These are phyloP conservation scores for Syngnathoides biaculeatus DNA, from an alignment of 2,113 vertebrate species.

Conservation along the genomic window DNA sequence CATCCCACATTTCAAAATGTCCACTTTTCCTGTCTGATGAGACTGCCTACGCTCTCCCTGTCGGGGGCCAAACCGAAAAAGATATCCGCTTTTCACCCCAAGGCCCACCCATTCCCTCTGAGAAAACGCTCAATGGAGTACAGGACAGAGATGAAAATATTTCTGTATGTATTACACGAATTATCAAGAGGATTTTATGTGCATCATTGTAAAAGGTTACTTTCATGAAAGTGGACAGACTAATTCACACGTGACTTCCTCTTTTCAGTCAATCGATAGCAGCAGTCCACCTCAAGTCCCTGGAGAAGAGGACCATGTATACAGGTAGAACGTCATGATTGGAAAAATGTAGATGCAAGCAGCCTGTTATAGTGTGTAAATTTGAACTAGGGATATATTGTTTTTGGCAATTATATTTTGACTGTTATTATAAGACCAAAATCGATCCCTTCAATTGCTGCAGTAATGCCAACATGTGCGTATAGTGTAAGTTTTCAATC, in stretches of 20 bases:
- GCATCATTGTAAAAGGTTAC: background rate
- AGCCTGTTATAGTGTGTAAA: background rate
- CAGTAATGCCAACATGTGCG: too few relatives aligned
- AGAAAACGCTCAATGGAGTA: slow-evolving; percentile 82
- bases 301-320: slow-evolving; percentile 89
- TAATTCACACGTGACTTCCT: slow-evolving; percentile 14
- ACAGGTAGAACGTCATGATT: slow-evolving; percentile 77
- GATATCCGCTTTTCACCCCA: slow-evolving; percentile 79
- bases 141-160: slow-evolving; percentile 81
- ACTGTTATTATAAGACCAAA: background rate
- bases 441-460: too few relatives aligned
- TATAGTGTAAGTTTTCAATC: background rate
- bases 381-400: background rate
- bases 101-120: slow-evolving; percentile 76
- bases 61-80: slow-evolving; percentile 79
- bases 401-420: background rate
- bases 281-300: slow-evolving; percentile 63
- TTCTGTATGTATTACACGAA: background rate
- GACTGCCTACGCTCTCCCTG: slow-evolving; percentile 83
- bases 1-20: slow-evolving; percentile 90
- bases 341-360: background rate
- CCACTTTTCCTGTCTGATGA: slow-evolving; percentile 88
- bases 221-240: background rate
- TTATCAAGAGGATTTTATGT: background rate
- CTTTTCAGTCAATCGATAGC: slow-evolving; percentile 70